Base-by-base conservation (phyloP, 1,140 invertebrate species). In the Halesus radiatus region DNA sequence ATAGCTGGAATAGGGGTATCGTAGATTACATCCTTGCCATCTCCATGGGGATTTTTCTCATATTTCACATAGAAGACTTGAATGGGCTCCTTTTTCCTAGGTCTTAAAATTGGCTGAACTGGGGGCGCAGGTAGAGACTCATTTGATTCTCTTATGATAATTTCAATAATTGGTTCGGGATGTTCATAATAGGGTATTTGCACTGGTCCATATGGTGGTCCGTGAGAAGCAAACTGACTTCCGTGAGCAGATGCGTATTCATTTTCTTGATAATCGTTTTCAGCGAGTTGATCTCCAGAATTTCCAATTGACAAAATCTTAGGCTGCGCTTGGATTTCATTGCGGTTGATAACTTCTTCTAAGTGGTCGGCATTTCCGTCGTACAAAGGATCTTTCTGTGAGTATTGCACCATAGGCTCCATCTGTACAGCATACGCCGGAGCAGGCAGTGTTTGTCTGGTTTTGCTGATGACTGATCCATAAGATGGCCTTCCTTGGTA, bases 31-130 rank as follows among this genome's bases (percentile, higher is more conserved):
- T 94, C 90, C 73, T 94, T 92, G 3, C 91, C 91, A 89, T 93
- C 91, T 2, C 91, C 91, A 89, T 93, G 91, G 26, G 93, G 91
- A 83, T 93, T 94, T 86, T 96, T 96, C 82, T 96, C 94, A 85
- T 97, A 97, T 86, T 96, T 96, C 0, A 97, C 95, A 84, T 97
- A 97, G 85, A 96, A 97, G 3, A 97, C 96, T 84, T 97, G 95
- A 62, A 97, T 94, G 15, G 95, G 95, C 85, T 96, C 94, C 85
- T 95, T 95, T 80, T 93, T 93, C 82, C 93, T 92, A 73, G 89
- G 90, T 66, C 89, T 91, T 75, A 87, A 86, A 74, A 87, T 86
- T 0, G 91, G 88, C 32, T 90, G 86, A 1, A 90, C 88, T 6
- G 89, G 0, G 91, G 92, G 92, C 3, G 93, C 90, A 0, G 95